Evolutionary conservation across 2,888 invertebrate genomes (phyloP).

Genomic region (Ichneumoninae sp.): DNA sequence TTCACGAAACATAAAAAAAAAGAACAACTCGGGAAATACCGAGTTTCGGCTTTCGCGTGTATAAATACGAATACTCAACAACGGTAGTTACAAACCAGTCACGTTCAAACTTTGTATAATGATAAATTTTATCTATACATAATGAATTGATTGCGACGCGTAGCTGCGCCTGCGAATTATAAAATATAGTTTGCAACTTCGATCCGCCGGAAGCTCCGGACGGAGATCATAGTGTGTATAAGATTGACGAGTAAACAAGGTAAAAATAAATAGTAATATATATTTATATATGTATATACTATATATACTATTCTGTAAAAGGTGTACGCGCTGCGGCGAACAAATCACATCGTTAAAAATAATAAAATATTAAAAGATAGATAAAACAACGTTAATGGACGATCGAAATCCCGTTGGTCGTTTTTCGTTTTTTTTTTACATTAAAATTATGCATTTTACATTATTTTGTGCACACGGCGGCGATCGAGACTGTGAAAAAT

Average conservation of each 20-base stretch:
- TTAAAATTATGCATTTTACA: constrained; percentile 63
- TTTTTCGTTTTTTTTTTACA: constrained; percentile 13
- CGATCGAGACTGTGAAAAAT: constrained; percentile 27
- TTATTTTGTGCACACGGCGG: constrained; percentile 64
- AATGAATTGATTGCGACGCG: constrained; percentile 46
- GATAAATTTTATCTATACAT: constrained; percentile 55
- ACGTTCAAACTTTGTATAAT: constrained; percentile 48
- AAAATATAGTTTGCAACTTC: constrained; percentile 47
- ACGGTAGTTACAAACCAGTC: constrained; percentile 50
- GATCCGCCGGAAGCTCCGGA: not conserved
- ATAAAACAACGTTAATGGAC: constrained; percentile 41
- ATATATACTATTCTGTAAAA: constrained; percentile 38
- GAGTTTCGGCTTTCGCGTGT: constrained; percentile 43
- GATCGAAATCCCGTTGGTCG: constrained; percentile 48
- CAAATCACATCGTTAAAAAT: constrained; percentile 48
- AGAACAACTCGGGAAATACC: constrained; percentile 5
- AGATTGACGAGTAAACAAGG: constrained; percentile 48
- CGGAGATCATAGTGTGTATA: constrained; percentile 34
- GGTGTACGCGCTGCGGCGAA: constrained; percentile 20
- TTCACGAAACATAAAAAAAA: constrained; percentile 39
- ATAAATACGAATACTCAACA: constrained; percentile 65
- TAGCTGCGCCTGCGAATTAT: constrained; percentile 41
- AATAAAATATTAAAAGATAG: constrained; percentile 41
- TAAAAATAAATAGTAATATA: constrained; percentile 60
- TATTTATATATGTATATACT: constrained; percentile 11